Conservation (phyloP, 2,888 invertebrate species). For the Euzetes globulus region DNA sequence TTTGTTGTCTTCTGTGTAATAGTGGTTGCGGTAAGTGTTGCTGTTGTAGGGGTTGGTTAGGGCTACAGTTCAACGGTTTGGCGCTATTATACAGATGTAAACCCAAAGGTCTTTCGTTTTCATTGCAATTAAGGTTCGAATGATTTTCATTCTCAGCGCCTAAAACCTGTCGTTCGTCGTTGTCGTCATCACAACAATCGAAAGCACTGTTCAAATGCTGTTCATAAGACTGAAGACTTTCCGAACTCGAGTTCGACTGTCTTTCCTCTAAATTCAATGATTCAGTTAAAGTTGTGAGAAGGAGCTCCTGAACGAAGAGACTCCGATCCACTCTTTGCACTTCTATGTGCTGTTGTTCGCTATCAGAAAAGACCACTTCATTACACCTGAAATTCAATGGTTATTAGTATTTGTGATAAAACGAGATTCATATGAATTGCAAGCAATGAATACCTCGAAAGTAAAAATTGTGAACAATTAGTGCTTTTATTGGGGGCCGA, state of each 20-base stretch:
- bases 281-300: slow-evolving; percentile 15
- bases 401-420: background rate
- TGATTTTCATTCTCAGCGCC: slow-evolving; percentile 9
- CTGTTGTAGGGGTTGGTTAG: background rate
- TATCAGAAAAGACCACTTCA: slow-evolving; percentile 55
- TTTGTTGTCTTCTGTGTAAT: slow-evolving; percentile 1
- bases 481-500: slow-evolving; percentile 2
- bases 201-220: background rate
- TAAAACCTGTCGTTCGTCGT: background rate
- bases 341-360: slow-evolving; percentile 53
- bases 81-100: slow-evolving; percentile 5
- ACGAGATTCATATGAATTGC: background rate
- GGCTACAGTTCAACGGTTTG: background rate
- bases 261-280: slow-evolving; percentile 23
- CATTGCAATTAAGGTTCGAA: slow-evolving; percentile 11
- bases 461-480: slow-evolving; percentile 29
- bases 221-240: background rate
- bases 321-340: slow-evolving; percentile 58
- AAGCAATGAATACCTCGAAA: slow-evolving; percentile 24
- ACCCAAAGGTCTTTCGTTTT: slow-evolving; percentile 1
- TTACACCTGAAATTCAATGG: slow-evolving; percentile 50
- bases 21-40: background rate
- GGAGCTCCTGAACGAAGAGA: slow-evolving; percentile 62
- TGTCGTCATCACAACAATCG: background rate
- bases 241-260: background rate